phyloP scores from a whole-genome alignment of 2,888 invertebrate genomes.

The Pyrgus malvae region DNA sequence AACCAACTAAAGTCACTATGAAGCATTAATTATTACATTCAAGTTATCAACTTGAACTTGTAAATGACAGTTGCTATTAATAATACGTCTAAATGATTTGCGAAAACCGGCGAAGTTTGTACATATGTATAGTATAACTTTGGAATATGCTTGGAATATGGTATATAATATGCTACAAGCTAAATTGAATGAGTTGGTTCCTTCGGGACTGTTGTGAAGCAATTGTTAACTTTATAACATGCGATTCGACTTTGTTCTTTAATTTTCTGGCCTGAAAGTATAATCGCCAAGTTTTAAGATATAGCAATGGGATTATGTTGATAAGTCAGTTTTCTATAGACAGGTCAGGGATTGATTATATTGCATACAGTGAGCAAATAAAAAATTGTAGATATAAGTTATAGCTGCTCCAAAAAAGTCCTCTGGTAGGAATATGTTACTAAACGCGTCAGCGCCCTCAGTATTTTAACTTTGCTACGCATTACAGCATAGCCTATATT shows the following conservation, averaged over 20 bases:
- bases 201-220: neutral
- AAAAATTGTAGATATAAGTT: no score
- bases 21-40: slow-evolving; percentile 20
- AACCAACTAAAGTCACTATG: slow-evolving; percentile 5
- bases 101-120: slow-evolving; percentile 3
- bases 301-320: no score
- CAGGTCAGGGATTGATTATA: no score
- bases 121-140: neutral
- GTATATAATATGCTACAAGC: slow-evolving; percentile 2
- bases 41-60: slow-evolving; percentile 15
- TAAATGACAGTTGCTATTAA: slow-evolving; percentile 11
- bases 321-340: no score
- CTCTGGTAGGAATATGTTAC: no score
- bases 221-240: neutral
- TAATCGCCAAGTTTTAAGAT: no score
- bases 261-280: neutral
- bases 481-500: no score
- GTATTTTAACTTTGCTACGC: no score
- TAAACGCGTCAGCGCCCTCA: no score
- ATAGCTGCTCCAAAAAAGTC: no score
- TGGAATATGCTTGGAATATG: no score
- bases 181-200: slow-evolving; percentile 19
- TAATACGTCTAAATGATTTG: slow-evolving; percentile 14
- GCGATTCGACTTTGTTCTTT: neutral
- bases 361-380: no score